A percentile compares a stretch with the other conserved stretches of the same genome.
These are phyloP conservation scores for Scaptomyza cyrtandrae DNA, from an alignment of 2,888 invertebrate genomes.

Conservation along the genomic window DNA sequence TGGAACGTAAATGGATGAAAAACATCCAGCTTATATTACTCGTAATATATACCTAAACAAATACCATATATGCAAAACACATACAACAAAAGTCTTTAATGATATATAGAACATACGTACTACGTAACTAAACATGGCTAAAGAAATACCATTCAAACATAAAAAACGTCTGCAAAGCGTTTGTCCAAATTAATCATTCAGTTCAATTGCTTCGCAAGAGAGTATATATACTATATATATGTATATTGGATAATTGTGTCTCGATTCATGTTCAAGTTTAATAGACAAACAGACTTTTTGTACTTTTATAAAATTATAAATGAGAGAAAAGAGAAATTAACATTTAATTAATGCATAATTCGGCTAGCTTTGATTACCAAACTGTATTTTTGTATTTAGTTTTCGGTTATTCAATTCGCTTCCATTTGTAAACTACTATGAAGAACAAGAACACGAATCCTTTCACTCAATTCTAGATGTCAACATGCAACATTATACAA, in stretches of 20 bases:
- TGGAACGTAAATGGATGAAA: conserved; percentile 82
- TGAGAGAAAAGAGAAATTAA: conserved; percentile 23
- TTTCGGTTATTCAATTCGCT: conserved; percentile 22
- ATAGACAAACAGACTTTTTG: conserved; percentile 66
- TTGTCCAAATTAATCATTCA: conserved; percentile 40
- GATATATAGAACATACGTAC: conserved; percentile 59
- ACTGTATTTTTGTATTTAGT: conserved; percentile 7
- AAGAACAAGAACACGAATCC: conserved; percentile 26
- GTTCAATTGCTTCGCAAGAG: conserved; percentile 41
- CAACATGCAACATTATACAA: conserved; percentile 63
- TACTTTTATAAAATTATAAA: conserved; percentile 73
- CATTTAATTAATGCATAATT: conserved; percentile 64
- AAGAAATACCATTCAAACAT: not conserved
- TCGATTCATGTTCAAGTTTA: conserved; percentile 37
- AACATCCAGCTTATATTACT: conserved; percentile 46
- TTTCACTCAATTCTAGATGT: conserved; percentile 70
- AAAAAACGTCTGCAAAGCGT: conserved; percentile 17
- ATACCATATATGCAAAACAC: conserved; percentile 35
- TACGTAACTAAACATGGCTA: conserved; percentile 28
- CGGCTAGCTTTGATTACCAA: conserved; percentile 48
- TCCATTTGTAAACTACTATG: conserved; percentile 52
- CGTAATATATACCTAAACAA: conserved; percentile 53
- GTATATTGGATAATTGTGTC: conserved; percentile 51
- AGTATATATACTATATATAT: conserved; percentile 35
- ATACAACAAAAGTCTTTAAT: conserved; percentile 45